Percentiles rank a stretch among this genome's conserved stretches.
phyloP scores from a whole-genome alignment of 2,113 vertebrate genomes.

The Pelobates fuscus region DNA sequence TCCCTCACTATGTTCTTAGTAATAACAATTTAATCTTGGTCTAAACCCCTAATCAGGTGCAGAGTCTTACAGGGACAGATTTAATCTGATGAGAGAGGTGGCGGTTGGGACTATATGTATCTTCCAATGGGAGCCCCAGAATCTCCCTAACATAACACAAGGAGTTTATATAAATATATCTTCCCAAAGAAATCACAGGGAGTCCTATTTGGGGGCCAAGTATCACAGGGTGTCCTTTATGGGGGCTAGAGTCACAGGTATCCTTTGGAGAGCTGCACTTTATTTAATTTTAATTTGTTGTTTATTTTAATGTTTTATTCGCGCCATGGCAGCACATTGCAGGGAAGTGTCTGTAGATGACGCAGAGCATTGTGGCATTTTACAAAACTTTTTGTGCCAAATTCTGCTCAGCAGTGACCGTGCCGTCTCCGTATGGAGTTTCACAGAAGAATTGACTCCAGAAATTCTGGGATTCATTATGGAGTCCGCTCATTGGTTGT shows the following conservation, averaged over 20 bases:
- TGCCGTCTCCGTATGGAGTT: neutral
- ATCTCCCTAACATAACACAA: no score
- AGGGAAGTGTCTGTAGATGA: neutral
- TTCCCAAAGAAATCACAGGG: no score
- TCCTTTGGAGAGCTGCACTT: neutral
- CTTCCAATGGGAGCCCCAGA: no score
- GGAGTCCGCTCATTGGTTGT: neutral
- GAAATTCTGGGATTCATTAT: neutral
- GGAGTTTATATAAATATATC: no score
- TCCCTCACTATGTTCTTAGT: no score
- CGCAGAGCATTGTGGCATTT: neutral
- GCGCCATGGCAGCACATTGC: neutral
- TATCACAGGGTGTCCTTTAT: neutral
- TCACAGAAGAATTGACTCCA: neutral
- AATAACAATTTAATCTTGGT: no score
- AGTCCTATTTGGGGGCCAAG: neutral
- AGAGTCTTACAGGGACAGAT: no score
- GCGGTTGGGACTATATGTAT: no score
- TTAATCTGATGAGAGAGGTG: no score
- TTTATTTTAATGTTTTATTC: neutral
- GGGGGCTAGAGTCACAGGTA: neutral
- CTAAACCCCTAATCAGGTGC: no score
- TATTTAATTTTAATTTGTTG: neutral
- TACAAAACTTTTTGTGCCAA: slow-evolving; percentile 15
- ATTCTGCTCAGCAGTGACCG: neutral